phyloP scores from a whole-genome alignment of 2,888 invertebrate genomes.

The Griposia aprilina region DNA sequence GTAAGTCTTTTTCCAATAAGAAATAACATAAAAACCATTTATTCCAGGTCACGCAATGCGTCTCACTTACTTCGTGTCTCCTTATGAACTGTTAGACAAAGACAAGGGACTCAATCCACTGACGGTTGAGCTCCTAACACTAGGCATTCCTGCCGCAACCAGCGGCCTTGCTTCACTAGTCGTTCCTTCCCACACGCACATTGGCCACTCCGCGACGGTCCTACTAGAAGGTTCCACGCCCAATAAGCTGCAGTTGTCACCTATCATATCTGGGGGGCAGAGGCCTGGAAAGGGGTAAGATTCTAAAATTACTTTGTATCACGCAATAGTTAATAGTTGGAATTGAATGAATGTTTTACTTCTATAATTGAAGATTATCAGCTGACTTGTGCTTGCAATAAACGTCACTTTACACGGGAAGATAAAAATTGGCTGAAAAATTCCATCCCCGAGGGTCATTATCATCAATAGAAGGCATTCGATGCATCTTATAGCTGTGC shows the following conservation, averaged over 20 bases:
- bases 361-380: background rate
- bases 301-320: background rate
- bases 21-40: conserved; percentile 14
- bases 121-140: conserved; percentile 93
- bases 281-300: conserved; percentile 93
- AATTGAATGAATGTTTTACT: conserved; percentile 2
- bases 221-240: conserved; percentile 96
- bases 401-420: background rate
- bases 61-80: conserved; percentile 97
- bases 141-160: conserved; percentile 82
- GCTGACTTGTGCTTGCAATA: background rate
- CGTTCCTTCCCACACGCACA: conserved; percentile 89
- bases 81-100: conserved; percentile 96
- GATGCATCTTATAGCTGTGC: background rate
- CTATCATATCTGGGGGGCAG: conserved; percentile 93
- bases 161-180: conserved; percentile 84
- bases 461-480: background rate
- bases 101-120: conserved; percentile 94
- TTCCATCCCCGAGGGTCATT: background rate
- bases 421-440: background rate
- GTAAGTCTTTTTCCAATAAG: background rate
- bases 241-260: conserved; percentile 95
- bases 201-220: conserved; percentile 97
- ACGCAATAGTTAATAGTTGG: background rate
- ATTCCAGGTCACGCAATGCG: conserved; percentile 96